Conservation (phyloP, 2,113 vertebrate genomes). For the Tricholaema leucomelas region DNA sequence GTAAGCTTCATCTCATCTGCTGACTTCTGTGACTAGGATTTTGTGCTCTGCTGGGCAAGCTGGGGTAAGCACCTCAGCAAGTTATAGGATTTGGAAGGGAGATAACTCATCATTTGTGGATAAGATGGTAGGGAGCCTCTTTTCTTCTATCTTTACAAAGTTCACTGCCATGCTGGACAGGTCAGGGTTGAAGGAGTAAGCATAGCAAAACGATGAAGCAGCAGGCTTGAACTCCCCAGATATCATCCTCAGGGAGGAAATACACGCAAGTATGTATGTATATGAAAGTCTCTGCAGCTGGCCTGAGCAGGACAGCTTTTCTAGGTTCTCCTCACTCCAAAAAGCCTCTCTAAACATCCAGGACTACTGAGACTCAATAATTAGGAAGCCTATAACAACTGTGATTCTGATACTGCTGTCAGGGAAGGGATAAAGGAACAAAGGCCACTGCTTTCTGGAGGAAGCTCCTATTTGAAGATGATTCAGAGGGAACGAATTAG, state of each 20-base stretch:
- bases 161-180: not conserved
- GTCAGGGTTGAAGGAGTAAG: not conserved
- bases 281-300: not conserved
- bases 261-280: no score
- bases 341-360: not conserved
- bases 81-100: not conserved
- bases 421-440: not conserved
- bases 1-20: not conserved
- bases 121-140: not conserved
- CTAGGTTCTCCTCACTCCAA: not conserved
- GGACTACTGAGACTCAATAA: not conserved
- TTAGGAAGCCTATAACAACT: not conserved
- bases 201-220: not conserved
- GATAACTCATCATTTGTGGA: not conserved
- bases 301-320: not conserved
- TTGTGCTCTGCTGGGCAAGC: not conserved
- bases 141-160: not conserved
- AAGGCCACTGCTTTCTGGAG: not conserved
- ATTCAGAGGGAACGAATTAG: not conserved
- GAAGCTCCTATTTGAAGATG: not conserved
- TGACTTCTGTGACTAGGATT: not conserved
- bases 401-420: fast-evolving
- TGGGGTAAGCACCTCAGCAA: not conserved
- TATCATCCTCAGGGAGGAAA: not conserved
- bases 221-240: not conserved